phyloP scores from a whole-genome alignment of 2,113 vertebrate genomes.

The Dissostichus mawsoni region DNA sequence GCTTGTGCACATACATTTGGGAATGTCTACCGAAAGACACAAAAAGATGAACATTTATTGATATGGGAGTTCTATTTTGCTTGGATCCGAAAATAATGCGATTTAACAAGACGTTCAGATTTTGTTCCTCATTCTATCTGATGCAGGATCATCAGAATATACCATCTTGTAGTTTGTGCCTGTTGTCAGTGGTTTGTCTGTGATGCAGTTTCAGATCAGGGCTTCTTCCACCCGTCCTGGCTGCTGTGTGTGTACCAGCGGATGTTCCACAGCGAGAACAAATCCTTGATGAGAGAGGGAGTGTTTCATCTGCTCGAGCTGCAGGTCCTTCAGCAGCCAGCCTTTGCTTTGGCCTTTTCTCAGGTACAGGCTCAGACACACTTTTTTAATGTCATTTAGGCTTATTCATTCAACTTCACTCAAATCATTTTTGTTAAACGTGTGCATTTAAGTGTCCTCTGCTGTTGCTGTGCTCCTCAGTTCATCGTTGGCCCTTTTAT shows the following conservation, averaged over 20 bases:
- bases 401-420: neutral
- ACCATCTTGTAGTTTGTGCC: neutral
- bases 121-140: no score
- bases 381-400: neutral
- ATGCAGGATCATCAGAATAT: no score
- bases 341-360: constrained; percentile 84
- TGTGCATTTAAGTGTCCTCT: neutral
- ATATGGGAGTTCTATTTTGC: no score
- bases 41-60: no score
- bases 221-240: constrained; percentile 92
- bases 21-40: no score
- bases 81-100: no score
- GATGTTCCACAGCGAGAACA: constrained; percentile 98
- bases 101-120: no score
- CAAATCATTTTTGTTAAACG: neutral
- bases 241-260: constrained; percentile 92
- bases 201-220: constrained; percentile 66
- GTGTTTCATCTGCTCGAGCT: constrained; percentile 91
- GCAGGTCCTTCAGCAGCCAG: constrained; percentile 81
- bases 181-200: constrained; percentile 5
- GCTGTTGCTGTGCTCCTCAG: constrained; percentile 67
- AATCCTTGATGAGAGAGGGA: constrained; percentile 91
- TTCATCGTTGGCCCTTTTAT: constrained; percentile 92
- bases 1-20: no score
- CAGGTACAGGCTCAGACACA: constrained; percentile 80